phyloP scores from a whole-genome alignment of 2,113 vertebrate genomes.

The Lepus americanus region DNA sequence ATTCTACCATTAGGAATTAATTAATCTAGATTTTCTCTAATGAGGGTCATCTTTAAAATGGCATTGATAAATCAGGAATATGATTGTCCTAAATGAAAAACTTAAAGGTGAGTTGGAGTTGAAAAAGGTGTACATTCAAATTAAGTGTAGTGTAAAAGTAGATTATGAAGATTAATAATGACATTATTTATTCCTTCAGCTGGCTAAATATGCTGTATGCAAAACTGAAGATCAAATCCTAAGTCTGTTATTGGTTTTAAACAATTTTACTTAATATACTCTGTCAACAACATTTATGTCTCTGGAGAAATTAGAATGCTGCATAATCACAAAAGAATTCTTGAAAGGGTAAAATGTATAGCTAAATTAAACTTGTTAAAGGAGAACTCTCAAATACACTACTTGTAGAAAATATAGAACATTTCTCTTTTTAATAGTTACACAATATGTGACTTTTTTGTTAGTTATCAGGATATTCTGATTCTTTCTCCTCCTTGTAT shows the following conservation, averaged over 20 bases:
- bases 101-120: conserved; percentile 11
- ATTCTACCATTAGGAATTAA: conserved; percentile 23
- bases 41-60: neutral
- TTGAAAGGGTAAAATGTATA: conserved; percentile 42
- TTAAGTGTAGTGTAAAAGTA: conserved; percentile 14
- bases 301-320: conserved; percentile 66
- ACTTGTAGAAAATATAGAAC: neutral
- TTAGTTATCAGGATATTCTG: neutral
- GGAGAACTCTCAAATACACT: neutral
- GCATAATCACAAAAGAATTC: conserved; percentile 42
- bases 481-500: neutral
- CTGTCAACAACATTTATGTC: conserved; percentile 58
- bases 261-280: conserved; percentile 67
- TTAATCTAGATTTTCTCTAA: conserved; percentile 37
- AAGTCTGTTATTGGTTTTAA: conserved; percentile 66
- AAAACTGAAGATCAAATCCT: conserved; percentile 62
- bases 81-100: neutral
- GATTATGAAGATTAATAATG: conserved; percentile 57
- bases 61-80: neutral
- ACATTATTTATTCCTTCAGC: conserved; percentile 44
- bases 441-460: neutral
- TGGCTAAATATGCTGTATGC: neutral
- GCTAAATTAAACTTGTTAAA: conserved; percentile 64
- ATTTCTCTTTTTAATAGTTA: neutral
- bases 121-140: conserved; percentile 12